Evolutionary conservation across 2,113 vertebrate genomes (phyloP).

Genomic region (Macquaria australasica): DNA sequence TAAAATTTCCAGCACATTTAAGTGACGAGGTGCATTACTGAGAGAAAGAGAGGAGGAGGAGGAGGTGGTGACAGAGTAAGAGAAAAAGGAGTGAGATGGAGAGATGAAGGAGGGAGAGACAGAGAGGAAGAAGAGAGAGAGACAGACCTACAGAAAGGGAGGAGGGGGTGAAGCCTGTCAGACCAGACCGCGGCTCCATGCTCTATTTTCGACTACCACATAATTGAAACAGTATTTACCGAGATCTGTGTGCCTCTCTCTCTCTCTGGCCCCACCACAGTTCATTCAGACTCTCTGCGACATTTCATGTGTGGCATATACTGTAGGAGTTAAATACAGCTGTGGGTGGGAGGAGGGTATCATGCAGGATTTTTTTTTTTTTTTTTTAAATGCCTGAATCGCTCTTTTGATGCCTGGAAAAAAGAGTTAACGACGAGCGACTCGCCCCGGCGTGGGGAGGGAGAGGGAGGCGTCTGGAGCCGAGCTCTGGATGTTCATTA

Average conservation of each 20-base stretch:
- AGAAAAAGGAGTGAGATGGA: neutral
- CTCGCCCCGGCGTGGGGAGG: neutral
- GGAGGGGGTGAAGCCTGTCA: conserved; percentile 62
- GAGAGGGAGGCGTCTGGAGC: conserved; percentile 48
- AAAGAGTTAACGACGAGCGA: conserved; percentile 58
- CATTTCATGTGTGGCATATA: conserved; percentile 78
- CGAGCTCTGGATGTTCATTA: conserved; percentile 67
- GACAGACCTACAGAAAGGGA: conserved; percentile 36
- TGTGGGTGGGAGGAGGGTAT: conserved; percentile 40
- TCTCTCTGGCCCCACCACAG: conserved; percentile 64
- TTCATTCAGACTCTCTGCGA: conserved; percentile 64
- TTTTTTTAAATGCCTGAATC: conserved; percentile 59
- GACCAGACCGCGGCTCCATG: conserved; percentile 88
- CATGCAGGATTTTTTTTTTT: conserved; percentile 16
- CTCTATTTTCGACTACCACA: conserved; percentile 91
- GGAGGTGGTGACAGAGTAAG: neutral
- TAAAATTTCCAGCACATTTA: neutral
- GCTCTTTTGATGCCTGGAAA: conserved; percentile 75
- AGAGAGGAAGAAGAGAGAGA: neutral
- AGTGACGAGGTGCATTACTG: neutral
- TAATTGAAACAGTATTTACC: conserved; percentile 94
- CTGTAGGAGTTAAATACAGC: conserved; percentile 64
- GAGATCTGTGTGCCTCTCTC: conserved; percentile 59
- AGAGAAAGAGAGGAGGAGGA: neutral
- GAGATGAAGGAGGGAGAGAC: neutral